These are phyloP conservation scores for Alcis repandata DNA, from an alignment of 2,888 invertebrate species.

Conservation along the genomic window DNA sequence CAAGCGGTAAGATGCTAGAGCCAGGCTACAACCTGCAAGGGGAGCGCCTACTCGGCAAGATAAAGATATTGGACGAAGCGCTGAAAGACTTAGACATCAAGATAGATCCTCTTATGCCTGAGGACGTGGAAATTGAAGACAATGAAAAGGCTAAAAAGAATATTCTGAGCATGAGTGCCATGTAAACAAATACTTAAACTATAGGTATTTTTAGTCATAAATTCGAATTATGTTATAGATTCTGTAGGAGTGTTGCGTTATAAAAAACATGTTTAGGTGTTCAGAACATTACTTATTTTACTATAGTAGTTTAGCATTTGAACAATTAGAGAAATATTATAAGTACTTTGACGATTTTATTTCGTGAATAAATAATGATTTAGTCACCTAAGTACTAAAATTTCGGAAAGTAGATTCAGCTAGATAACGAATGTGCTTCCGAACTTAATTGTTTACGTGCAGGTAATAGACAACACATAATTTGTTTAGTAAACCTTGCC, in stretches of 20 bases:
- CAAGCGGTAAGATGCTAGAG: conserved; percentile 90
- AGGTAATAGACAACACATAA: not conserved
- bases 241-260: too few species aligned
- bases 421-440: not conserved
- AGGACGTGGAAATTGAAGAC: conserved; percentile 60
- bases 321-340: not conserved
- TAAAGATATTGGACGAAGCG: conserved; percentile 79
- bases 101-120: conserved; percentile 71
- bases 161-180: conserved; percentile 58
- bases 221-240: too few species aligned
- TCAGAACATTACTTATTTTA: not conserved
- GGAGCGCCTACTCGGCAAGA: conserved; percentile 79
- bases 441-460: conserved; percentile 13
- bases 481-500: not conserved
- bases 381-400: not conserved
- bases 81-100: conserved; percentile 73
- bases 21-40: conserved; percentile 88
- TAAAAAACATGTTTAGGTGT: not conserved
- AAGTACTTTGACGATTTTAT: not conserved
- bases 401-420: not conserved
- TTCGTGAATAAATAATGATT: conserved; percentile 18
- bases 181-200: conserved; percentile 23
- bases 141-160: conserved; percentile 50
- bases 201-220: not conserved
- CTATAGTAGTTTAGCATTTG: not conserved